These are phyloP conservation scores for Erebia palarica DNA, from an alignment of 2,888 invertebrate species.

Conservation along the genomic window DNA sequence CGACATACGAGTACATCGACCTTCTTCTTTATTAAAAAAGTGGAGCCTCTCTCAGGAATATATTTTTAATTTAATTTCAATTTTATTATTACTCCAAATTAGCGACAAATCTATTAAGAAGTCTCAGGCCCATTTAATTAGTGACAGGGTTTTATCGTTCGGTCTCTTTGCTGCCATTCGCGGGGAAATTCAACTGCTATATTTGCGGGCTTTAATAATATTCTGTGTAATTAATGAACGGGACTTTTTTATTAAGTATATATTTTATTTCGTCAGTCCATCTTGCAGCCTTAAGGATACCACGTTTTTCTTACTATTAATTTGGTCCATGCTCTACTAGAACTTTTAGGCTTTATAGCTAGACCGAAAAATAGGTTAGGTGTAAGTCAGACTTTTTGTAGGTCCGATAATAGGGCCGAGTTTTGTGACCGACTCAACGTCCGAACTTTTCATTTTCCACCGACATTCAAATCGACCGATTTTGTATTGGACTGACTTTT, in stretches of 20 bases:
- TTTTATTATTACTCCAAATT: slow-evolving; percentile 74
- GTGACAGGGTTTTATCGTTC: slow-evolving; percentile 78
- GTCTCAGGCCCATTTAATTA: slow-evolving; percentile 78
- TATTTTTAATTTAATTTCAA: slow-evolving; percentile 56
- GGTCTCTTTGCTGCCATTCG: slow-evolving; percentile 70
- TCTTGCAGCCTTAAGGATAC: not conserved
- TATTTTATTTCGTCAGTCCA: not conserved
- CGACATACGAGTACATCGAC: not conserved
- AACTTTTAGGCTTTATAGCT: too few species aligned
- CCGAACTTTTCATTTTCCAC: too few species aligned
- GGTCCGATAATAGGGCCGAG: too few species aligned
- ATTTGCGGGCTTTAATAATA: slow-evolving; percentile 74
- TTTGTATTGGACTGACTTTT: too few species aligned
- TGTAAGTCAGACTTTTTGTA: too few species aligned
- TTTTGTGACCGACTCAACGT: too few species aligned
- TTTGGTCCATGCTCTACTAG: too few species aligned
- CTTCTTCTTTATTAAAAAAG: slow-evolving; percentile 11
- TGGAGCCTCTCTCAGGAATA: slow-evolving; percentile 32
- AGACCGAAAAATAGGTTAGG: too few species aligned
- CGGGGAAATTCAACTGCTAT: slow-evolving; percentile 68
- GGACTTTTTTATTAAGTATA: slow-evolving; percentile 22
- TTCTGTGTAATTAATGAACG: slow-evolving; percentile 49
- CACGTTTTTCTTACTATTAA: too few species aligned
- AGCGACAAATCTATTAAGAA: slow-evolving; percentile 79
- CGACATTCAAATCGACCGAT: too few species aligned